Conservation (phyloP, 2,888 invertebrate species). For the Drosophila austrosaltans region DNA sequence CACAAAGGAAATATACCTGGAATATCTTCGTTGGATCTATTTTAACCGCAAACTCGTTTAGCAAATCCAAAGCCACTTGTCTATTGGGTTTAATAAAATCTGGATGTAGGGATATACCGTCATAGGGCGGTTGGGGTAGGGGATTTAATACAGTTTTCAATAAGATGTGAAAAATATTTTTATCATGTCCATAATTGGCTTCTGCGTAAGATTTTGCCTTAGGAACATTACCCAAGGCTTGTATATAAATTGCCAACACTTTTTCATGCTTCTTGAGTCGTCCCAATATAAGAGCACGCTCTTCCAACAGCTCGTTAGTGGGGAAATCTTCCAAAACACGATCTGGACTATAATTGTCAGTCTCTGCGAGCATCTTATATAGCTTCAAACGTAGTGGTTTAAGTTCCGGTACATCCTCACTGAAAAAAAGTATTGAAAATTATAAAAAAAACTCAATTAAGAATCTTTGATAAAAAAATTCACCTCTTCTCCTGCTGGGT, state of each 20-base stretch:
- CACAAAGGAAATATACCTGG: conserved; percentile 65
- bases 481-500: conserved; percentile 54
- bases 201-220: conserved; percentile 94
- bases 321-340: conserved; percentile 94
- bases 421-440: conserved; percentile 13
- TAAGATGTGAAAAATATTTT: conserved; percentile 77
- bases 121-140: conserved; percentile 81
- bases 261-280: conserved; percentile 95
- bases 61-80: conserved; percentile 90
- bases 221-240: conserved; percentile 92
- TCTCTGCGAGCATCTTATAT: conserved; percentile 91
- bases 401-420: conserved; percentile 59
- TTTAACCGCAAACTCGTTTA: conserved; percentile 92
- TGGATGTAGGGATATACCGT: conserved; percentile 84
- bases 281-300: conserved; percentile 96
- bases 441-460: too few species aligned
- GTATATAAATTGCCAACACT: conserved; percentile 95
- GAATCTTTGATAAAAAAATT: neutral
- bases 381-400: conserved; percentile 86
- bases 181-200: conserved; percentile 86
- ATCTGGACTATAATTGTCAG: conserved; percentile 92
- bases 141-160: conserved; percentile 85
- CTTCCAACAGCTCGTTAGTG: conserved; percentile 92
- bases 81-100: conserved; percentile 89
- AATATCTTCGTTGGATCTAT: conserved; percentile 92